phyloP scores from a whole-genome alignment of 2,113 vertebrate genomes.

The Phalacrocorax brasilianus region DNA sequence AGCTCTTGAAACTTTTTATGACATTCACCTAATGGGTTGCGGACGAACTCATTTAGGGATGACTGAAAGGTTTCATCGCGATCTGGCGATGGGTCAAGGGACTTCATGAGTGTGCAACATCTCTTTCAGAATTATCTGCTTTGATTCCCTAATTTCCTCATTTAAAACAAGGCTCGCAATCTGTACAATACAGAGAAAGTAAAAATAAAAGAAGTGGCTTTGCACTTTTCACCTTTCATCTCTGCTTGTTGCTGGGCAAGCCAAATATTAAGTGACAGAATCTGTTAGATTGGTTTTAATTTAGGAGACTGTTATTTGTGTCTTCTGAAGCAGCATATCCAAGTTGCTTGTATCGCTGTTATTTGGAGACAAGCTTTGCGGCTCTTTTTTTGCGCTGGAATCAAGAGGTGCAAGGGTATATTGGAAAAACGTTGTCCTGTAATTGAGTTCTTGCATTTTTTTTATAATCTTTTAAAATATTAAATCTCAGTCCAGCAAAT shows the following conservation, averaged over 20 bases:
- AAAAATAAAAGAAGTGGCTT: background rate
- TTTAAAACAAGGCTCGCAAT: background rate
- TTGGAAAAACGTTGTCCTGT: background rate
- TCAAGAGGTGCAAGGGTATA: background rate
- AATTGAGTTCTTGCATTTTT: background rate
- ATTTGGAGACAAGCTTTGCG: background rate
- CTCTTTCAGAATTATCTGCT: background rate
- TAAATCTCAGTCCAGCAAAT: background rate
- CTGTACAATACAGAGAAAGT: background rate
- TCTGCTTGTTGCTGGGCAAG: background rate
- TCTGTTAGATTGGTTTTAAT: background rate
- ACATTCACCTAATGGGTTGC: background rate
- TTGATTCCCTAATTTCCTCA: background rate
- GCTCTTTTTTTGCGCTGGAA: background rate
- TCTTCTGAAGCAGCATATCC: background rate
- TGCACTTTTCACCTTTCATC: background rate
- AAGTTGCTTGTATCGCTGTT: background rate
- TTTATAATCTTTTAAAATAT: background rate
- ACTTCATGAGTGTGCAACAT: background rate
- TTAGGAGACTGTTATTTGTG: background rate
- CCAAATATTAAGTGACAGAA: background rate
- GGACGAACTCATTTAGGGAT: background rate
- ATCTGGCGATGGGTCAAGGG: background rate
- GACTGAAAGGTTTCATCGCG: background rate
- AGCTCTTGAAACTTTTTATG: background rate